These are phyloP conservation scores for Hydrolagus colliei DNA, from an alignment of 2,797 vertebrate species.

Conservation along the genomic window DNA sequence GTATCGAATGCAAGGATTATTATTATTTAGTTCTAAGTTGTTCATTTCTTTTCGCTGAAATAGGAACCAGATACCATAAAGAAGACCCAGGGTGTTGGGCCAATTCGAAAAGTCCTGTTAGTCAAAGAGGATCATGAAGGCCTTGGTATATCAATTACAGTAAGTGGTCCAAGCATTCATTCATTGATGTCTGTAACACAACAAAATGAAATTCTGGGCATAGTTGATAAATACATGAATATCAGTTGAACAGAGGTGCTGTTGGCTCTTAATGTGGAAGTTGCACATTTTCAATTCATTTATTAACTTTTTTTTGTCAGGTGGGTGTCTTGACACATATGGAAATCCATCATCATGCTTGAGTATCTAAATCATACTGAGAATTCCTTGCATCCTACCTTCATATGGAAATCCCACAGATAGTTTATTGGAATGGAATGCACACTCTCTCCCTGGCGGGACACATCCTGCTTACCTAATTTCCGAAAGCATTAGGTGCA, in stretches of 20 bases:
- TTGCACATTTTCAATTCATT: neutral
- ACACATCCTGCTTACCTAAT: too few species aligned
- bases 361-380: too few species aligned
- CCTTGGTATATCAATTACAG: conserved; percentile 95
- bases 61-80: conserved; percentile 87
- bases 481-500: too few species aligned
- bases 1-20: too few species aligned
- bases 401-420: too few species aligned
- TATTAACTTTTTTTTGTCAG: too few species aligned
- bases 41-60: conserved; percentile 33
- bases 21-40: neutral
- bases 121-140: conserved; percentile 96
- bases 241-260: neutral
- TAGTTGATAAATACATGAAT: neutral
- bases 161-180: conserved; percentile 48
- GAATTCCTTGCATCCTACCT: too few species aligned
- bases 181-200: neutral
- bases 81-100: conserved; percentile 95
- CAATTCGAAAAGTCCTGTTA: conserved; percentile 87
- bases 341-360: too few species aligned
- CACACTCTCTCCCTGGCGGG: too few species aligned
- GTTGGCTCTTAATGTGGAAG: neutral
- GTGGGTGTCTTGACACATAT: too few species aligned
- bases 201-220: neutral
- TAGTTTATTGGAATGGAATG: too few species aligned